These are phyloP conservation scores for Beris chalybata DNA, from an alignment of 2,888 invertebrate species.

Conservation along the genomic window DNA sequence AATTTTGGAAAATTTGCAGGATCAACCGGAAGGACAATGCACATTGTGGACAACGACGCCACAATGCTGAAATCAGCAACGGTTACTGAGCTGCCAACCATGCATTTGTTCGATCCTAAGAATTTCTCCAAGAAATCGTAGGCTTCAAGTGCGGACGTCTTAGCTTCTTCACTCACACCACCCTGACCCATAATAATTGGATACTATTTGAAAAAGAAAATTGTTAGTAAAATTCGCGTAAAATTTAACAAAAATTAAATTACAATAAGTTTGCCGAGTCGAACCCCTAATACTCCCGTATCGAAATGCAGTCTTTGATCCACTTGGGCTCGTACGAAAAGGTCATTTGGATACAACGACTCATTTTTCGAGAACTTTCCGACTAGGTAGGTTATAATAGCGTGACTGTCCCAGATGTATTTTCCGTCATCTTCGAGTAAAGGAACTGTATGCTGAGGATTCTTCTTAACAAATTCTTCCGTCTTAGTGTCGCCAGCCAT, in stretches of 20 bases:
- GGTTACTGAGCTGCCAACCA: slow-evolving; percentile 45
- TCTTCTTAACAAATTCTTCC: slow-evolving; percentile 31
- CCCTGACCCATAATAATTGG: background rate
- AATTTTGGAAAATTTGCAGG: slow-evolving; percentile 44
- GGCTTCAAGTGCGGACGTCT: slow-evolving; percentile 36
- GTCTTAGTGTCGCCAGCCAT: slow-evolving; percentile 40
- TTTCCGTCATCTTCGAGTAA: slow-evolving; percentile 32
- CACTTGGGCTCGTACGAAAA: slow-evolving; percentile 29
- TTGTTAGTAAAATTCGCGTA: background rate
- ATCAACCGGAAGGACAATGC: slow-evolving; percentile 40
- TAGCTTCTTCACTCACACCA: slow-evolving; percentile 36
- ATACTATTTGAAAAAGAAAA: background rate
- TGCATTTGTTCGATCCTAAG: slow-evolving; percentile 39
- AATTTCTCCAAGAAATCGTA: slow-evolving; percentile 42
- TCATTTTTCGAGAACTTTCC: slow-evolving; percentile 36
- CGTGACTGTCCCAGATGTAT: slow-evolving; percentile 37
- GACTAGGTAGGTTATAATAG: slow-evolving; percentile 33
- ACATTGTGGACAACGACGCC: slow-evolving; percentile 39
- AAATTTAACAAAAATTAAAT: background rate
- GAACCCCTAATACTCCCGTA: slow-evolving; percentile 22
- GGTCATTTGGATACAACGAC: slow-evolving; percentile 35
- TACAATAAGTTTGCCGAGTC: slow-evolving; percentile 10
- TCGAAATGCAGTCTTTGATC: slow-evolving; percentile 37
- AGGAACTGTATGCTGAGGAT: slow-evolving; percentile 40
- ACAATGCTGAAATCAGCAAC: slow-evolving; percentile 46